These are phyloP conservation scores for Plecturocebus donacophilus DNA, from an alignment of 2,113 vertebrate species.

Conservation along the genomic window DNA sequence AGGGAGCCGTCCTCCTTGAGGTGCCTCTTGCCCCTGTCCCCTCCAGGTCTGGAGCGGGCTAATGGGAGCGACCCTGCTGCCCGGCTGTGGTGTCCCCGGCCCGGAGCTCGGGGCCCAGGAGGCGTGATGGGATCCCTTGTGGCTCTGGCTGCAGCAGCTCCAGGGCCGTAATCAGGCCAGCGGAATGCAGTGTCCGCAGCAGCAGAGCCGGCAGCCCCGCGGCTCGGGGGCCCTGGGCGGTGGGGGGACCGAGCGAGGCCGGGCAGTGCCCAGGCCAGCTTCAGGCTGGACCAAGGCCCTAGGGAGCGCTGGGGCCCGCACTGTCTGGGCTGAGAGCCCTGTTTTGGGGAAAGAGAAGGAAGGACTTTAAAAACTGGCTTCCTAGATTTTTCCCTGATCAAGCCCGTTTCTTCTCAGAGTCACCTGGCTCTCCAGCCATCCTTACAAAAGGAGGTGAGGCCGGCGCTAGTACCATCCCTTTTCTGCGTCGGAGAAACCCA, in stretches of 20 bases:
- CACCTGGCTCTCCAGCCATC: too few species aligned
- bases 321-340: not conserved
- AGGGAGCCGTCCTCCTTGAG: not conserved
- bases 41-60: not conserved
- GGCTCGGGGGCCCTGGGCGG: not conserved
- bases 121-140: not conserved
- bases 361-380: not conserved
- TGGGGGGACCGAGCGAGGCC: not conserved
- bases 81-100: not conserved
- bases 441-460: fast-evolving
- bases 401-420: fast-evolving
- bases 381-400: not conserved
- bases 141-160: not conserved
- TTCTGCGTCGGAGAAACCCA: fast-evolving
- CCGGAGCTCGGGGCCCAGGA: not conserved
- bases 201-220: not conserved
- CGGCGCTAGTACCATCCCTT: not conserved
- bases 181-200: not conserved
- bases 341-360: not conserved
- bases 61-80: not conserved
- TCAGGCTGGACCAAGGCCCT: not conserved
- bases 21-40: not conserved
- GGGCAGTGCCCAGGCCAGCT: not conserved
- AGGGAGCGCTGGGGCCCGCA: not conserved
- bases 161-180: not conserved